Evolutionary conservation across 2,113 vertebrate genomes (phyloP).

Genomic region (Tragelaphus scriptus): DNA sequence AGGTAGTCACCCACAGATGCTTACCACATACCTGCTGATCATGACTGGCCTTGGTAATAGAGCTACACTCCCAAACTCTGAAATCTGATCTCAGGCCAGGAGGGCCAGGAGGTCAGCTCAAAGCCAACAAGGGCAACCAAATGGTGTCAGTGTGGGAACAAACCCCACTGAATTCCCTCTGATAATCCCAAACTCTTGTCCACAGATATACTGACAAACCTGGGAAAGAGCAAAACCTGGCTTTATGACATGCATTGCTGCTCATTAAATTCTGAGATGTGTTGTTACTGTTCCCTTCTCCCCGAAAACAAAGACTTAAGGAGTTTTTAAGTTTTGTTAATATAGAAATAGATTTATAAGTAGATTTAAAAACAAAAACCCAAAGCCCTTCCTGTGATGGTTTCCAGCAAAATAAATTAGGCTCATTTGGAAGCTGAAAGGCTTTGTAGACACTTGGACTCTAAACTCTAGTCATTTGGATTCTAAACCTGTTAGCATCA

Average conservation of each 20-base stretch:
- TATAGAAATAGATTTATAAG: constrained; percentile 6
- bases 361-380: constrained; percentile 15
- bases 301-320: not conserved
- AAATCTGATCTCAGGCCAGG: not conserved
- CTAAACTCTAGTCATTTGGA: not conserved
- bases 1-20: not conserved
- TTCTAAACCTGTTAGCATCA: not conserved
- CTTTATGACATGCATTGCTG: not conserved
- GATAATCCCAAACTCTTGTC: not conserved
- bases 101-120: not conserved
- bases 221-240: not conserved
- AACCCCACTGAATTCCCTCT: no score
- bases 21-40: not conserved
- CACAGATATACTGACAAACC: not conserved
- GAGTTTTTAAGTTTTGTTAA: not conserved
- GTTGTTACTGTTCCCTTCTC: not conserved
- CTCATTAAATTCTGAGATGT: not conserved
- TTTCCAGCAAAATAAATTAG: not conserved
- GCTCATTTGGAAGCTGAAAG: not conserved
- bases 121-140: not conserved
- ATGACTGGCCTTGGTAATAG: not conserved
- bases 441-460: not conserved
- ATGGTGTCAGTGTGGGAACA: not conserved
- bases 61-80: not conserved
- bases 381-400: not conserved